A percentile compares a stretch with the other conserved stretches of the same genome.
Conservation (phyloP, 2,797 vertebrate genomes). For the Dryobates pubescens region DNA sequence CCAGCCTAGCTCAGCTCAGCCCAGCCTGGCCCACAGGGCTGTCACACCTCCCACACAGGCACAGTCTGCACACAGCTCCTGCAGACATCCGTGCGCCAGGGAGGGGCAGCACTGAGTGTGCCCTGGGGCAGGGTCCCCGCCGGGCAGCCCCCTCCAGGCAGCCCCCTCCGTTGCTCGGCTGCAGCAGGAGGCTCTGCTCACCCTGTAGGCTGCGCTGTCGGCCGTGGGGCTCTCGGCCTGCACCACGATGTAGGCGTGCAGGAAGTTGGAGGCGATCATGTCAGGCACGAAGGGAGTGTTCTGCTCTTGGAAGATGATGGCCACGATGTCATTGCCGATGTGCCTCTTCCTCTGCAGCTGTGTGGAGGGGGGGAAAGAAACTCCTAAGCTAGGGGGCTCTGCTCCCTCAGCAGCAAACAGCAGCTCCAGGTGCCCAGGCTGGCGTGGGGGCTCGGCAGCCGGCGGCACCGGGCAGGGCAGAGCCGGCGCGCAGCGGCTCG, state of each 20-base stretch:
- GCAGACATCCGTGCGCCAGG: rapidly evolving
- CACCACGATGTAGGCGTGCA: conserved; percentile 94
- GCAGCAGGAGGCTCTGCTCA: conserved; percentile 45
- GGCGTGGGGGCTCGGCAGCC: not conserved
- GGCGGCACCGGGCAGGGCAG: not conserved
- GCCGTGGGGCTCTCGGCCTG: conserved; percentile 87
- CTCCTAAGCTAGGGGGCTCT: rapidly evolving
- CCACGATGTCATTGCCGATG: conserved; percentile 97
- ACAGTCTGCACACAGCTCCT: not conserved
- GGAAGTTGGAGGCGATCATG: conserved; percentile 98
- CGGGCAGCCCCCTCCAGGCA: not conserved
- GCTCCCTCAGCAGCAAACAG: not conserved
- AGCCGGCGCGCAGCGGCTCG: rapidly evolving
- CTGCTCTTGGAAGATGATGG: conserved; percentile 94
- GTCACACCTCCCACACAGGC: rapidly evolving
- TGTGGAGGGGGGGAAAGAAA: not conserved
- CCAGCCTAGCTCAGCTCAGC: too few relatives aligned
- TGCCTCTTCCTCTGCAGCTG: conserved; percentile 97
- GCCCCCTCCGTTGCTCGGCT: not conserved
- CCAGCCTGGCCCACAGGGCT: too few relatives aligned
- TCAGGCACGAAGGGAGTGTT: conserved; percentile 96
- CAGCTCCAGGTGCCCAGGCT: rapidly evolving
- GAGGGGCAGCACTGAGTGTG: rapidly evolving
- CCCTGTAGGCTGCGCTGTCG: conserved; percentile 88
- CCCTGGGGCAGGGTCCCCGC: not conserved